Conservation (phyloP, 2,888 invertebrate species). For the Myopa testacea region DNA sequence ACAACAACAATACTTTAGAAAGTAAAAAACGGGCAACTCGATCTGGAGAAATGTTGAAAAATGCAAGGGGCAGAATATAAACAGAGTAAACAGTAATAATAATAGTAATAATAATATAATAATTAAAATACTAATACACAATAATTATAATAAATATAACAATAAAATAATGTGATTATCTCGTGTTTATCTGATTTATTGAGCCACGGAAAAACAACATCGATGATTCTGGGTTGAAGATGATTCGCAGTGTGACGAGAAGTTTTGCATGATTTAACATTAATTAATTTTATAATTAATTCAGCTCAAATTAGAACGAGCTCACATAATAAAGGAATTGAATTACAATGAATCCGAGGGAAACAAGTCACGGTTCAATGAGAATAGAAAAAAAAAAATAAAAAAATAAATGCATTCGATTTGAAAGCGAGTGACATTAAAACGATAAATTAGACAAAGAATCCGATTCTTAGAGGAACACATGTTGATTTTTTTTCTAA, state of each 20-base stretch:
- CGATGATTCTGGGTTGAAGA: not conserved
- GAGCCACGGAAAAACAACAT: not conserved
- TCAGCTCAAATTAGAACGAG: not conserved
- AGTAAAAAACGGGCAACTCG: not conserved
- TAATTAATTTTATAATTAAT: constrained; percentile 16
- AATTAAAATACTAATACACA: too few species aligned
- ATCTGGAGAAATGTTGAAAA: not conserved
- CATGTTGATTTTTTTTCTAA: too few species aligned
- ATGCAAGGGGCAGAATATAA: too few species aligned
- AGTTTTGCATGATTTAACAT: constrained; percentile 22
- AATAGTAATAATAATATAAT: too few species aligned
- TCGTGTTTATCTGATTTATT: too few species aligned
- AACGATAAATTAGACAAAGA: too few species aligned
- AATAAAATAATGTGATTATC: too few species aligned
- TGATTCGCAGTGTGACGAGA: not conserved
- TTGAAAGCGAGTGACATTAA: not conserved
- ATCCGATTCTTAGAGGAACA: too few species aligned
- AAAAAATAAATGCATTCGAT: not conserved
- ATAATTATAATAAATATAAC: too few species aligned
- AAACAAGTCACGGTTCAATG: constrained; percentile 2
- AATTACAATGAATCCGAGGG: too few species aligned
- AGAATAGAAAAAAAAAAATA: not conserved
- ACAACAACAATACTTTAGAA: not conserved
- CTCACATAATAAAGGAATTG: too few species aligned
- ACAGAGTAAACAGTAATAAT: too few species aligned